Evolutionary conservation across 2,888 invertebrate species (phyloP), one percentile per base, ranked within the genome.

Genomic region (Pammene fasciana): DNA sequence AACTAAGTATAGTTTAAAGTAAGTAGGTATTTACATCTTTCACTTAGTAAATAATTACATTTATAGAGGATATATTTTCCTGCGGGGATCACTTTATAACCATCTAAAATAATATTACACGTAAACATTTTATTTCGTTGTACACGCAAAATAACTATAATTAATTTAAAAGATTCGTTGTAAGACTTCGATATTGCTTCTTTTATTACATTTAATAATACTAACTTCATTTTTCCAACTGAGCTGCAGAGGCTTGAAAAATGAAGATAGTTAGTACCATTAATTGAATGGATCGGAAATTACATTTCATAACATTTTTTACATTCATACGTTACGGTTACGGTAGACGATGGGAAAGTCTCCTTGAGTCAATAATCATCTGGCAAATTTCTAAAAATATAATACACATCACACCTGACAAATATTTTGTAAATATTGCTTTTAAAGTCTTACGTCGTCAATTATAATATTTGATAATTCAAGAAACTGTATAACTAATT

Each of bases 161-260:
- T 75, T 79, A 26, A 26, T 26, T 26, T 26, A 77, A 79, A 80
- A 65, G 66, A 78, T 87, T 89, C 89, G 89, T 87, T 89, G 89
- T 88, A 71, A 77, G 75, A 75, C 73, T 84, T 87, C 85, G 82
- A 85, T 86, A 77, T 83, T 82, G 81, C 82, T 83, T 87, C 82
- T 78, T 75, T 73, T 76, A 76, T 75, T 78, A 72, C 73, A 80
- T 84, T 79, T 78, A 78, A 79, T 75, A 78, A 73, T 71, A 76
- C 77, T 75, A 78, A 75, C 74, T 75, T 74, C 76, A 75, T 75
- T 73, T 74, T 75, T 67, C 66, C 72, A 73, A 74, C 54, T 10
- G 38, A 38, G 38, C 9, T 38, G 9, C 9, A 43, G 68, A 52
- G 52, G 64, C 68, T 68, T 65, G 68, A 55, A 57, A 64, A 64